Evolutionary conservation across 1,140 invertebrate genomes (phyloP).

Genomic region (Drosophila kikkawai): DNA sequence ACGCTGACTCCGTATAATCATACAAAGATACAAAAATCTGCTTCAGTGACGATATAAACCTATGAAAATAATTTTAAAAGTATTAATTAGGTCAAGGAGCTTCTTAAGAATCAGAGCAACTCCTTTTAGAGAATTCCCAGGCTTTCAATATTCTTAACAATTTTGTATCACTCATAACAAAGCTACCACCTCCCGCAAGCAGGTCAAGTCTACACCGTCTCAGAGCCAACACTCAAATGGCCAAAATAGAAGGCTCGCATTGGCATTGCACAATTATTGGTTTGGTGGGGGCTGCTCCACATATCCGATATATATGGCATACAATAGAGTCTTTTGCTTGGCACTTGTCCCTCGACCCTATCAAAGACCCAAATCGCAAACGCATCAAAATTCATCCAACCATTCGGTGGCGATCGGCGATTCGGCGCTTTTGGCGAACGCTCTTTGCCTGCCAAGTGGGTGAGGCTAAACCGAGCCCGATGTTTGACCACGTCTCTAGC

Average conservation of each 20-base stretch:
- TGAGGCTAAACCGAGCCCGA: conserved; percentile 13
- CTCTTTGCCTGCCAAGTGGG: conserved; percentile 63
- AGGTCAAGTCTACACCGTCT: conserved; percentile 1
- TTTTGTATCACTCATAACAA: no score
- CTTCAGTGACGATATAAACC: not conserved
- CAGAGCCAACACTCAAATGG: conserved; percentile 19
- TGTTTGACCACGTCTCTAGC: conserved; percentile 58
- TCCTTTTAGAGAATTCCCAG: no score
- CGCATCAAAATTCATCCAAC: conserved; percentile 68
- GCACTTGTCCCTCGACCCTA: conserved; percentile 43
- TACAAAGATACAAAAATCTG: not conserved
- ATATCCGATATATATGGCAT: conserved; percentile 44
- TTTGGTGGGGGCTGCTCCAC: conserved; percentile 57
- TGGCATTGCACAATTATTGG: conserved; percentile 47
- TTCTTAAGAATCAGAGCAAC: not conserved
- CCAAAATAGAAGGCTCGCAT: conserved; percentile 28
- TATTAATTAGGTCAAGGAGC: not conserved
- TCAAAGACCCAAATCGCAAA: conserved; percentile 59
- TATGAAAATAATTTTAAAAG: no score
- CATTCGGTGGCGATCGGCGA: conserved; percentile 49
- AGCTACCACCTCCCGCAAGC: not conserved
- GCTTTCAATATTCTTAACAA: not conserved
- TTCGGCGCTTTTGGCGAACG: conserved; percentile 60
- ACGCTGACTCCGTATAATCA: no score
- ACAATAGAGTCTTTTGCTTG: conserved; percentile 35